Conservation (phyloP, 2,113 vertebrate species). For the Albula goreensis region DNA sequence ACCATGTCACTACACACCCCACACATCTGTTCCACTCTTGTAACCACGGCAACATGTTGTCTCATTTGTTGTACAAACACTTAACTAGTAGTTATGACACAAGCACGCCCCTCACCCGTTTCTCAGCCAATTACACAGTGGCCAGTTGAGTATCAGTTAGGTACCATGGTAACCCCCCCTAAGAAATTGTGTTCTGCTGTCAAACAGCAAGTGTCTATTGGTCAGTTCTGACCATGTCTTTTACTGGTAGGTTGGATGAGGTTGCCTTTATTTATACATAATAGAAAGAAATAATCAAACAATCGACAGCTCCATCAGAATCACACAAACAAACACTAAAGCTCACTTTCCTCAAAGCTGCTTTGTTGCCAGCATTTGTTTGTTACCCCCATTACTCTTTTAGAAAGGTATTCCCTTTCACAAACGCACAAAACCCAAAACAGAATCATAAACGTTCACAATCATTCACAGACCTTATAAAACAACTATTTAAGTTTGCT, state of each 20-base stretch:
- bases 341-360: not conserved
- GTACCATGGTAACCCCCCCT: not conserved
- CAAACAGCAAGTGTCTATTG: not conserved
- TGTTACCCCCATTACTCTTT: not conserved
- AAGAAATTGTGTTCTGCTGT: not conserved
- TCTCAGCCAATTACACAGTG: not conserved
- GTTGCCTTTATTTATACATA: not conserved
- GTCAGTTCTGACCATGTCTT: not conserved
- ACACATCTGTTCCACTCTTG: constrained; percentile 7
- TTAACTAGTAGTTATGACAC: not conserved
- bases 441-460: not conserved
- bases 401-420: not conserved
- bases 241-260: not conserved
- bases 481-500: not conserved
- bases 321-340: not conserved
- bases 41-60: not conserved
- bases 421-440: not conserved
- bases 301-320: not conserved
- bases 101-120: not conserved
- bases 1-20: constrained; percentile 17
- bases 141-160: too few species aligned
- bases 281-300: not conserved
- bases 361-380: not conserved
- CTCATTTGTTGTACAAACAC: not conserved
- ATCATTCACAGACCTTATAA: not conserved